These are phyloP conservation scores for Onychomys torridus DNA, from an alignment of 2,797 vertebrate species.

Conservation along the genomic window DNA sequence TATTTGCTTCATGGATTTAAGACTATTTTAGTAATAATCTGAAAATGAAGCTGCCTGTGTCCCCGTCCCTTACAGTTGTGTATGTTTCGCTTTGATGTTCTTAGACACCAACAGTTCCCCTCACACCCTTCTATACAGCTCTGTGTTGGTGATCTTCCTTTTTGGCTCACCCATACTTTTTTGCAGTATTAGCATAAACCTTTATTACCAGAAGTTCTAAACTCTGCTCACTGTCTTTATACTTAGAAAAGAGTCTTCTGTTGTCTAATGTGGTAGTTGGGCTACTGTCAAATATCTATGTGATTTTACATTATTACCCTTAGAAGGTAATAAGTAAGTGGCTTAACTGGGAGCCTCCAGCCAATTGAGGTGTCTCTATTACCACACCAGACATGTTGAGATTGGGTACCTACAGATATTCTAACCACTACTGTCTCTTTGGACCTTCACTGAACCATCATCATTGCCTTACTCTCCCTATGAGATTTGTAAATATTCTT, in stretches of 20 bases:
- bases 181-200: background rate
- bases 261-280: background rate
- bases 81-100: background rate
- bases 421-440: background rate
- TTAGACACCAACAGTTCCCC: background rate
- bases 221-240: background rate
- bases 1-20: background rate
- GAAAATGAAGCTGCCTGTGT: background rate
- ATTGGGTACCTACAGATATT: background rate
- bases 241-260: background rate
- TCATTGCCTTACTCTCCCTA: background rate
- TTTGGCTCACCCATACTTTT: background rate
- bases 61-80: fast-evolving
- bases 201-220: fast-evolving
- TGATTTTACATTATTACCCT: background rate
- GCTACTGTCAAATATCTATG: background rate
- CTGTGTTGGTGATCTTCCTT: background rate
- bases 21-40: background rate
- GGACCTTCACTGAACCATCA: background rate
- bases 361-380: background rate
- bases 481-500: background rate
- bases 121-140: background rate
- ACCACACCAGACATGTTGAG: background rate
- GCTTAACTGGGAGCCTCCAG: background rate
- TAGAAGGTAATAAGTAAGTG: background rate